phyloP scores from a whole-genome alignment of 1,140 invertebrate genomes.

The Propsilocerus akamusi region DNA sequence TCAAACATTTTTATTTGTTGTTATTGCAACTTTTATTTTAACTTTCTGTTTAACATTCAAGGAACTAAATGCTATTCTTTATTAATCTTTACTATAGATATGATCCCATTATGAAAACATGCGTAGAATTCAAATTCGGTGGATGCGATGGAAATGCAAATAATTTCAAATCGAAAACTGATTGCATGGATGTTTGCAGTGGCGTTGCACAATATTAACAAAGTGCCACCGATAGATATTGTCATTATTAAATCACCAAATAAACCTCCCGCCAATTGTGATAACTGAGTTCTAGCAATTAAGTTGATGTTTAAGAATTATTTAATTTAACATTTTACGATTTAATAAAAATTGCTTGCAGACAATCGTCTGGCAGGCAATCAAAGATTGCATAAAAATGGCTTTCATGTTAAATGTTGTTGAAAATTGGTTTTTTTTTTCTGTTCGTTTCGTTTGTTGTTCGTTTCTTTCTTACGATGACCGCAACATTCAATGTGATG shows the following conservation, averaged over 20 bases:
- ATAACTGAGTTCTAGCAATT: background rate
- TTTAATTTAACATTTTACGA: background rate
- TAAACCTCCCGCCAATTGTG: background rate
- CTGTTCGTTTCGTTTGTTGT: background rate
- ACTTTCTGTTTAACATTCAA: no score
- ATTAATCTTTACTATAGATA: no score
- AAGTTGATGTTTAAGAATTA: background rate
- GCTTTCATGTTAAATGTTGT: background rate
- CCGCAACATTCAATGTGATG: no score
- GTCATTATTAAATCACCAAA: background rate
- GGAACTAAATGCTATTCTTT: no score
- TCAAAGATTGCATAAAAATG: background rate
- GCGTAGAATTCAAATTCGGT: conserved; percentile 40
- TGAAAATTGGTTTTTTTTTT: background rate
- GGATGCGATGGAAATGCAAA: conserved; percentile 48
- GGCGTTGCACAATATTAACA: conserved; percentile 14
- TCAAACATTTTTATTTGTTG: no score
- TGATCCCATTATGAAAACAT: conserved; percentile 31
- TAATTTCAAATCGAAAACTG: conserved; percentile 34
- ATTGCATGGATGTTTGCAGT: conserved; percentile 30
- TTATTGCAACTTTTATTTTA: no score
- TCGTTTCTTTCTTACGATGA: no score
- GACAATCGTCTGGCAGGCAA: background rate
- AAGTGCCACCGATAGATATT: background rate
- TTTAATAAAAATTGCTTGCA: background rate